Conservation (phyloP, 2,113 vertebrate genomes). For the Ctenodactylus gundi region DNA sequence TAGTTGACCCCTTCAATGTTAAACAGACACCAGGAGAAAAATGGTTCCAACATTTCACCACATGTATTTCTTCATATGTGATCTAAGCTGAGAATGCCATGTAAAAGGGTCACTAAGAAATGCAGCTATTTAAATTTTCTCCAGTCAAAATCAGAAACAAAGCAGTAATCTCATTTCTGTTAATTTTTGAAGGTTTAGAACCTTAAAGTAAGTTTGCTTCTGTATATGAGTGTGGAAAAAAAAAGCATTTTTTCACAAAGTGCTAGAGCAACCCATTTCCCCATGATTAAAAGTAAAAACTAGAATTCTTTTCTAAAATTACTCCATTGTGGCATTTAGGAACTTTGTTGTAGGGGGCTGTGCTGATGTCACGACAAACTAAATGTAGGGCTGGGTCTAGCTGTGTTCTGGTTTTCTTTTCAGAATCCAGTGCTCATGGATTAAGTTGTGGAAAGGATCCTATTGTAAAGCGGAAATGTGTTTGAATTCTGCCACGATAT, state of each 20-base stretch:
- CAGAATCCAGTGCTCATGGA: constrained; percentile 92
- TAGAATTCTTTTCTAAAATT: constrained; percentile 89
- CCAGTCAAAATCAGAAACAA: constrained; percentile 88
- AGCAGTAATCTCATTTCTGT: constrained; percentile 87
- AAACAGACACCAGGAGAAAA: constrained; percentile 79
- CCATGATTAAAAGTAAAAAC: constrained; percentile 96
- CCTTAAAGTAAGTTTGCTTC: constrained; percentile 95
- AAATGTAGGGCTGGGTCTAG: constrained; percentile 86
- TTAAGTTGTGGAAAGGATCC: constrained; percentile 94
- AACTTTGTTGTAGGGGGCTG: constrained; percentile 92
- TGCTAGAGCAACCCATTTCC: constrained; percentile 96
- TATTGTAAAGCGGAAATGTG: constrained; percentile 97
- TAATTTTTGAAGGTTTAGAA: constrained; percentile 89
- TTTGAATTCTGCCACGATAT: constrained; percentile 88
- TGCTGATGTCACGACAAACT: constrained; percentile 94
- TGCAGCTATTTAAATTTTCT: constrained; percentile 83
- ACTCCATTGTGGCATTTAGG: constrained; percentile 91
- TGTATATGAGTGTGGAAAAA: constrained; percentile 97
- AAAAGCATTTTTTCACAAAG: constrained; percentile 97
- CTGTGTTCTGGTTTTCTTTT: constrained; percentile 83
- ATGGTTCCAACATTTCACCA: constrained; percentile 78
- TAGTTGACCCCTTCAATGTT: constrained; percentile 80
- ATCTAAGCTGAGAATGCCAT: constrained; percentile 88
- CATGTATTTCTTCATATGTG: constrained; percentile 83
- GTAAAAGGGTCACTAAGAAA: constrained; percentile 90